Percentiles rank a stretch among this genome's conserved stretches.
Evolutionary conservation across 2,888 invertebrate species (phyloP).

Genomic region (Aleiodes testaceus): DNA sequence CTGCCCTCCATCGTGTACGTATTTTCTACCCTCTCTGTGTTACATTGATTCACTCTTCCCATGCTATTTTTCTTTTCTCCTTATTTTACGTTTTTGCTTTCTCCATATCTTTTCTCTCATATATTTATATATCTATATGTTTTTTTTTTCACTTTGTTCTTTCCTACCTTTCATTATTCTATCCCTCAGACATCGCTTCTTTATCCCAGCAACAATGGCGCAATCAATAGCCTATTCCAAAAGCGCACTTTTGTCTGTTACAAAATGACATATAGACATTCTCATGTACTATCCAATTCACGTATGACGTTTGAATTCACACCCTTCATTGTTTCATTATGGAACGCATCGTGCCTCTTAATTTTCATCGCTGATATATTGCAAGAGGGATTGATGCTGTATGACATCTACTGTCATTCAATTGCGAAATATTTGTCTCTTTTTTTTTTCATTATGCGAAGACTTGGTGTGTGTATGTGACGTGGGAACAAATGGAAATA

Average conservation of each 20-base stretch:
- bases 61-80: constrained; percentile 15
- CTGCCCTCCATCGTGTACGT: constrained; percentile 11
- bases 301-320: constrained; percentile 25
- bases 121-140: not conserved
- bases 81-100: constrained; percentile 3
- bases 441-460: too few species aligned
- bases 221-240: constrained; percentile 37
- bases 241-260: constrained; percentile 19
- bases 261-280: constrained; percentile 6
- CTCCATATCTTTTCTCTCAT: not conserved
- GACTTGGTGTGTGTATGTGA: too few species aligned
- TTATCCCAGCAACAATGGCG: constrained; percentile 34
- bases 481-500: too few species aligned
- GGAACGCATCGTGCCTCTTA: constrained; percentile 17
- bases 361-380: not conserved
- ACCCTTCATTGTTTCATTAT: constrained; percentile 26
- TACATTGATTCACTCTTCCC: constrained; percentile 32
- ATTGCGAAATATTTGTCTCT: too few species aligned
- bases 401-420: too few species aligned
- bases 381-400: too few species aligned
- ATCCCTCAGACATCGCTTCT: constrained; percentile 20
- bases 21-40: constrained; percentile 12
- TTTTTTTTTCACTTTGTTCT: not conserved
- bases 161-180: constrained; percentile 23
- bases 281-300: constrained; percentile 28